Percentiles rank a stretch among this genome's conserved stretches.
phyloP scores from a whole-genome alignment of 2,113 vertebrate genomes.

The Potamarius usumacintae region DNA sequence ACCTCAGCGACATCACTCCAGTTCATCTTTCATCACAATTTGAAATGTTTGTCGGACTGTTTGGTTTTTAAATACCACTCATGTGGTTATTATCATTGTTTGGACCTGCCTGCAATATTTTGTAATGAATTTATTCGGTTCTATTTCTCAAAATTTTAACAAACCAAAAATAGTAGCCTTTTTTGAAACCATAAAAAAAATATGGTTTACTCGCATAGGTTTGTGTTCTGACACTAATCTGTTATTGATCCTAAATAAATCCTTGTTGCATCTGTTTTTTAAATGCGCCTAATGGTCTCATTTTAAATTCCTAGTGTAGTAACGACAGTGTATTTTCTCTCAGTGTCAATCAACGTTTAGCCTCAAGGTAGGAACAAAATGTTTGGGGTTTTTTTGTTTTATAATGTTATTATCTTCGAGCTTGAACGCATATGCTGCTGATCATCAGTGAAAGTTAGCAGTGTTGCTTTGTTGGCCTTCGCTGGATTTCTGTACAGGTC shows the following conservation, averaged over 20 bases:
- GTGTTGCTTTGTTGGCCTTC: not conserved
- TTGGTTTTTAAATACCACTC: no score
- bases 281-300: not conserved
- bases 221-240: not conserved
- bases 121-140: no score
- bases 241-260: not conserved
- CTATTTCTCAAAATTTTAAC: no score
- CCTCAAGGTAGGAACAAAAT: not conserved
- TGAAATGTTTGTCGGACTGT: no score
- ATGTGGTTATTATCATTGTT: no score
- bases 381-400: not conserved
- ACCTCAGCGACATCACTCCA: no score
- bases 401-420: not conserved
- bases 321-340: not conserved
- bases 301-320: not conserved
- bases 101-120: no score
- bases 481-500: not conserved
- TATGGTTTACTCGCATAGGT: no score
- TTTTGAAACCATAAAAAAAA: no score
- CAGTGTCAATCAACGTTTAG: not conserved
- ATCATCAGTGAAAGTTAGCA: not conserved
- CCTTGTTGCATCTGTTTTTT: not conserved
- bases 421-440: not conserved
- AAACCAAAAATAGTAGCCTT: no score
- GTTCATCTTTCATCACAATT: no score